phyloP scores from a whole-genome alignment of 2,797 vertebrate genomes.

The Mareca penelope region DNA sequence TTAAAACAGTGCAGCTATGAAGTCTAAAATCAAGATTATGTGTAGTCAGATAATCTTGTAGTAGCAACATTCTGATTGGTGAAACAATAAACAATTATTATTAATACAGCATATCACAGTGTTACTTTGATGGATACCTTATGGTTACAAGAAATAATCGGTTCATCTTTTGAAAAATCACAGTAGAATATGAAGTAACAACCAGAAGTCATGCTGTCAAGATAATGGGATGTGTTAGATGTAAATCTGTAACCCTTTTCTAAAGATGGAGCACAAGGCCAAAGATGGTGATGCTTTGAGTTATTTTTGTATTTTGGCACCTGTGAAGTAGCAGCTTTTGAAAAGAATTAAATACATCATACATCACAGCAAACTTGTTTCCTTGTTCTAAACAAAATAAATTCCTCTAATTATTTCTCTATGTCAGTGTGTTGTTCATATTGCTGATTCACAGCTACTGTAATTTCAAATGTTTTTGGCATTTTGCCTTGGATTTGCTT shows the following conservation, averaged over 20 bases:
- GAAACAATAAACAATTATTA: background rate
- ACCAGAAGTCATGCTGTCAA: background rate
- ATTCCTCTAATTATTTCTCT: slow-evolving; percentile 29
- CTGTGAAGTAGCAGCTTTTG: background rate
- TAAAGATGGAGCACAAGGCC: background rate
- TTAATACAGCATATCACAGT: background rate
- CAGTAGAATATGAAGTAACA: background rate
- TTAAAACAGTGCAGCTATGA: background rate
- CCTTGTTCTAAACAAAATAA: slow-evolving; percentile 39
- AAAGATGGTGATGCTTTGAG: background rate
- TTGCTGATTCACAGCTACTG: slow-evolving; percentile 45
- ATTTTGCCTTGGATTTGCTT: slow-evolving; percentile 25
- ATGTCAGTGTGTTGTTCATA: background rate
- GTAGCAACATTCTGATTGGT: background rate
- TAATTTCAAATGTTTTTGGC: background rate
- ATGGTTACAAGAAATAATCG: background rate
- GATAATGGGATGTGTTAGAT: background rate
- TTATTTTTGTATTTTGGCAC: background rate
- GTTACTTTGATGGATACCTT: background rate
- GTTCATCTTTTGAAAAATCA: background rate
- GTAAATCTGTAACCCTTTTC: background rate
- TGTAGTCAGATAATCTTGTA: background rate
- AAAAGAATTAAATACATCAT: background rate
- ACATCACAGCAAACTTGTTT: background rate
- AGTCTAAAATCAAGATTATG: background rate